phyloP scores from a whole-genome alignment of 2,113 vertebrate species.

The Crotalus helleri region DNA sequence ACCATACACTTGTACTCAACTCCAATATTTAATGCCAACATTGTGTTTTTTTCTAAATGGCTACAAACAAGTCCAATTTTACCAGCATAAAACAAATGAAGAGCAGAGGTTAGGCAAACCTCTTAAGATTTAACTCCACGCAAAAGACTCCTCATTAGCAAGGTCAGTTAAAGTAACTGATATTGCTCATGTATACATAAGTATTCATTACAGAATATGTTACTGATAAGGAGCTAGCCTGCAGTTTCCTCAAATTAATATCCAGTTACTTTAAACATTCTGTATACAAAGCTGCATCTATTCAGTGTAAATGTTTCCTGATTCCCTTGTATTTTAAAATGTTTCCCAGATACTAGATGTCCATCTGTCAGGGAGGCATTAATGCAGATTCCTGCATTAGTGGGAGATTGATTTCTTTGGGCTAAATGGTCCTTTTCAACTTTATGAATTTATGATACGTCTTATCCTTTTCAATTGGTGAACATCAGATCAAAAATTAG shows the following conservation, averaged over 20 bases:
- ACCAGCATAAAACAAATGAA: background rate
- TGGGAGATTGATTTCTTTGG: background rate
- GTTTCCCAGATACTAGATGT: background rate
- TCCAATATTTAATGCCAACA: background rate
- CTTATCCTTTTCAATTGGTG: background rate
- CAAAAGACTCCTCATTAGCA: slow-evolving; percentile 30
- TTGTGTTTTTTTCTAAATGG: slow-evolving; percentile 7
- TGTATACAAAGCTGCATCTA: slow-evolving; percentile 1
- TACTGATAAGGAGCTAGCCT: slow-evolving; percentile 34
- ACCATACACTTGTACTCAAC: background rate
- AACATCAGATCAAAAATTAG: background rate
- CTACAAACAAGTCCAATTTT: slow-evolving; percentile 2
- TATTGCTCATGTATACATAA: slow-evolving; percentile 2
- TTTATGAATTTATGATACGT: background rate
- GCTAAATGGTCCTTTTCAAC: background rate
- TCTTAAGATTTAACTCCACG: background rate
- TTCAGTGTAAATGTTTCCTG: slow-evolving; percentile 11
- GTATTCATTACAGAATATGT: slow-evolving; percentile 48
- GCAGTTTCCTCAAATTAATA: slow-evolving; percentile 43
- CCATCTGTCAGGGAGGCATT: background rate
- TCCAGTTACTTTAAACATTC: slow-evolving; percentile 34
- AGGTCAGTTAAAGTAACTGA: slow-evolving; percentile 45
- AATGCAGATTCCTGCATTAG: background rate
- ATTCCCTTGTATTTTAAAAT: background rate
- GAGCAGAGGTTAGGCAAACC: slow-evolving; percentile 14